These are phyloP conservation scores for Zygaena filipendulae DNA, from an alignment of 2,888 invertebrate genomes.

Conservation along the genomic window DNA sequence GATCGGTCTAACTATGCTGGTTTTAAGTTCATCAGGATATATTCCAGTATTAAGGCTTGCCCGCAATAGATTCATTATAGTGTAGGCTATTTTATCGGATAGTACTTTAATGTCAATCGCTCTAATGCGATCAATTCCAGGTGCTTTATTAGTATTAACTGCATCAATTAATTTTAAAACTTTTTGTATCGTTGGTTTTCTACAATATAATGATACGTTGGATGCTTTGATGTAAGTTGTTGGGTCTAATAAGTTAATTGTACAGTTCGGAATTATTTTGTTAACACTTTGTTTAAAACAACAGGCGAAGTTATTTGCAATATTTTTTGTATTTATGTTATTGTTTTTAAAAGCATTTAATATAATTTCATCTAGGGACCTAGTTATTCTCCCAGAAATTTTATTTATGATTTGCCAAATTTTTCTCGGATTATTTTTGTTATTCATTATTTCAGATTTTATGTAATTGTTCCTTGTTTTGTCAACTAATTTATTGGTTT, in stretches of 20 bases:
- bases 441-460: constrained; percentile 4
- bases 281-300: constrained; percentile 4
- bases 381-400: constrained; percentile 4
- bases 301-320: constrained; percentile 8
- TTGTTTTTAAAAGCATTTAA: constrained; percentile 7
- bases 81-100: too few species aligned
- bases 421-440: constrained; percentile 4
- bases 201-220: constrained; percentile 4
- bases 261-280: constrained; percentile 6
- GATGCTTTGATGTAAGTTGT: constrained; percentile 1
- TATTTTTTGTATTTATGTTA: too few species aligned
- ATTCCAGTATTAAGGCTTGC: neutral
- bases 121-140: constrained; percentile 3
- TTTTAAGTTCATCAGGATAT: constrained; percentile 4
- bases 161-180: constrained; percentile 13
- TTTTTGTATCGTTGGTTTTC: constrained; percentile 2
- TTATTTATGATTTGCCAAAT: constrained; percentile 8
- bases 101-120: too few species aligned
- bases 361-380: constrained; percentile 7
- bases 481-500: constrained; percentile 5
- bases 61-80: too few species aligned
- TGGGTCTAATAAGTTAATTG: constrained; percentile 2
- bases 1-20: too few species aligned
- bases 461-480: constrained; percentile 3
- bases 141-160: constrained; percentile 5